Base-by-base conservation (phyloP, 1,140 invertebrate genomes). In the Drosophila oshimai region DNA sequence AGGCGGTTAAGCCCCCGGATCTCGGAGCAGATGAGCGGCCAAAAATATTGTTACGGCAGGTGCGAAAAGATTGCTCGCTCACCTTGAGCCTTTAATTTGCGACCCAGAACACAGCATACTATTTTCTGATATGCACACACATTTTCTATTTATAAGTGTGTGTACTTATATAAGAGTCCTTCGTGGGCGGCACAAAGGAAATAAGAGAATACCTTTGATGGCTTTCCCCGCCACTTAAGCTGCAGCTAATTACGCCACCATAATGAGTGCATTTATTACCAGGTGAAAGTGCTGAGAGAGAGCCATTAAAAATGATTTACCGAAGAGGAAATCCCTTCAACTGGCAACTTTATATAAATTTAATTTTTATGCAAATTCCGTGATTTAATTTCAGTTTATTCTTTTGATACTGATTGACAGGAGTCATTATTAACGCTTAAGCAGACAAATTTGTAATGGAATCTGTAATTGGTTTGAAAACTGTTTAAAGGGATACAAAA, bases 201-300 rank as follows among this genome's bases (percentile, higher is more conserved):
- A 28, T 29, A 49, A 24, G 18, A 31, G 45, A 41, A 50, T 13
- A 29, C 47, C 74, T 74, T 78, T 74, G 79, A 74, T 67, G 74
- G 79, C 54, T 79, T 74, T 26, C 15, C 1, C 28, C 4, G 31
- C 24, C 58, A 58, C 58, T 65, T 74, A 74, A 71, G 71, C 80
- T 86, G 50, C 64, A 64, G 79, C 75, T 84, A 84, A 84, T 84
- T 86, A 84, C 51, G 51, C 5, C 58, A 15, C 61, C 49, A 55
- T 76, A 75, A 87, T 80, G 60, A 75, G 34, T 62, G 60, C 53
- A 64, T 67, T 77, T 79, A 79, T 79, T 75, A 75, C 50, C 71
- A 39, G 36, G 34, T 39, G 51, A 71, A 55, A 42, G n/a, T 12
- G 12, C 22, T 50, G 62, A 34, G 15, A 28, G 10, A 17, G 9